Evolutionary conservation across 1,140 invertebrate genomes (phyloP), one percentile per base, ranked within the genome.

Genomic region (Euwallacea fornicatus): DNA sequence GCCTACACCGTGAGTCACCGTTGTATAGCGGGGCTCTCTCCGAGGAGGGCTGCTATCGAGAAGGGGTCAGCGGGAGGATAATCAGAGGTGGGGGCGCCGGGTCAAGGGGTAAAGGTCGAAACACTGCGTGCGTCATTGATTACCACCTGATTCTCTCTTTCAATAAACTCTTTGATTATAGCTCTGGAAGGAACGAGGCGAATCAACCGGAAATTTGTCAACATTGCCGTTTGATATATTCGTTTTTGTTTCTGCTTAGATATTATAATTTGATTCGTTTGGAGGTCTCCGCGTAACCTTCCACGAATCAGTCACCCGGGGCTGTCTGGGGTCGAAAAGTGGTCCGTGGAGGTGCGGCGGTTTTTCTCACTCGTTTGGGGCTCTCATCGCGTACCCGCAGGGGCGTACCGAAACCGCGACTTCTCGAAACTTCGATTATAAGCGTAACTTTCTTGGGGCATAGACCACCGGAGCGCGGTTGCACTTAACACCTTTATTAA

Each of bases 51-150:
- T 33, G 21, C 21, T 33, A 33, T 33, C 21, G 21, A 33, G 46
- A 11, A 6, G 46, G 46, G 46, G 3, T 50, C 9, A 33, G 44
- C 53, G 47, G 53, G 53, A 3, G 69, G 56, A 43, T 21, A 54
- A 56, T 15, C 41, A 16, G 15, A 4, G 64, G 62, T 44, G 42
- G 33, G 13, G 66, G 50, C 59, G 59, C n/a, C 59, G 15, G 72
- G 72, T 73, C 72, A 73, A 7, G 41, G 72, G 67, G 72, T 73
- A 73, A 73, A 73, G 72, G 72, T 69, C 72, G 61, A 63, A 33
- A 65, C 50, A 50, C 59, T 0, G 58, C 58, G 58, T 60, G 41
- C 58, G 58, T 60, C 61, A 64, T 13, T 13, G 43, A 64, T 64
- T 64, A 11, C 46, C 62, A 64, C 62, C 62, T 64, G 62, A 64